Conservation (phyloP, 2,888 invertebrate genomes). For the Zhuqinia jingwanae region DNA sequence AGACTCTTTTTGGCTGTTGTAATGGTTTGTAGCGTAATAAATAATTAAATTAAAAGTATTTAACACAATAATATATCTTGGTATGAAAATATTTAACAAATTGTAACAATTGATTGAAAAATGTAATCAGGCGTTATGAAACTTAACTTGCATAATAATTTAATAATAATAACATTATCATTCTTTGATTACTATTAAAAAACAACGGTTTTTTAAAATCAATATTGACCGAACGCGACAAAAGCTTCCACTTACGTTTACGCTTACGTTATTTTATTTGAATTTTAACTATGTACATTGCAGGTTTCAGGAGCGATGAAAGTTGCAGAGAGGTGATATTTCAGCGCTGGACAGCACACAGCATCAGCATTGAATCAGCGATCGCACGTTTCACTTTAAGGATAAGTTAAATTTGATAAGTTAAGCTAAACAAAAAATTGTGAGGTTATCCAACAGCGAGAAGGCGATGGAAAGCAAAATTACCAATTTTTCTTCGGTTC, state of each 20-base stretch:
- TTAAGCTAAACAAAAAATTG: slow-evolving; percentile 29
- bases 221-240: not conserved
- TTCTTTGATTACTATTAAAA: too few species aligned
- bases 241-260: not conserved
- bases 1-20: slow-evolving; percentile 30
- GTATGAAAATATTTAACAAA: slow-evolving; percentile 15
- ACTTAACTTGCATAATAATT: not conserved
- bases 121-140: not conserved
- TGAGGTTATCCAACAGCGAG: slow-evolving; percentile 66
- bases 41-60: slow-evolving; percentile 4
- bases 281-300: slow-evolving; percentile 60
- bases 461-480: slow-evolving; percentile 68
- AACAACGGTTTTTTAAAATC: too few species aligned
- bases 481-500: slow-evolving; percentile 73
- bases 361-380: slow-evolving; percentile 71
- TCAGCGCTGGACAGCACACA: slow-evolving; percentile 73
- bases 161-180: not conserved
- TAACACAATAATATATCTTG: not conserved
- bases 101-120: not conserved
- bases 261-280: slow-evolving; percentile 18
- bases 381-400: slow-evolving; percentile 73
- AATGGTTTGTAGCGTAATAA: not conserved
- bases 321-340: too few species aligned
- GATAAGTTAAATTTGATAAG: slow-evolving; percentile 56
- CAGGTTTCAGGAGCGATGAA: slow-evolving; percentile 34